Evolutionary conservation across 2,113 vertebrate species (phyloP).

Genomic region (Dasyornis broadbenti): DNA sequence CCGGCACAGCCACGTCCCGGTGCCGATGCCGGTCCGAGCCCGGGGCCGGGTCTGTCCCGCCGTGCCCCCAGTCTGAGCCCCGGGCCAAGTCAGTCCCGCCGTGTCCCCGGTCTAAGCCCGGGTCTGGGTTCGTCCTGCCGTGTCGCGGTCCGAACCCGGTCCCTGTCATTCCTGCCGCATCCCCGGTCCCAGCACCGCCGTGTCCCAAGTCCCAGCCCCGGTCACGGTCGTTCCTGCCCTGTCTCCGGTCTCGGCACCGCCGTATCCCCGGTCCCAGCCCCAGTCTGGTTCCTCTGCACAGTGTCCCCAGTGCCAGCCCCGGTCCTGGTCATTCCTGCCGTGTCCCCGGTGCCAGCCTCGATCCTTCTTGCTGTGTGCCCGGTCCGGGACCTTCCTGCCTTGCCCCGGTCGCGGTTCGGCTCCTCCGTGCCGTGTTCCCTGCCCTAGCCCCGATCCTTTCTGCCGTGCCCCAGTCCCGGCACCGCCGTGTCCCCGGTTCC

Average conservation of each 20-base stretch:
- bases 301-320: neutral
- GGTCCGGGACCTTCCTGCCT: neutral
- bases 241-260: neutral
- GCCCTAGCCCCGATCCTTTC: too few relatives aligned
- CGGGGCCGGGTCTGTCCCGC: rapidly evolving
- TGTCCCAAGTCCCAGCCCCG: too few relatives aligned
- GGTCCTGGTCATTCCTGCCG: neutral
- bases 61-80: neutral
- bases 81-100: neutral
- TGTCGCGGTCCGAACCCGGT: neutral
- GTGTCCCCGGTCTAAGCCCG: too few relatives aligned
- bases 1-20: neutral
- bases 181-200: neutral
- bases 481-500: neutral
- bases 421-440: neutral
- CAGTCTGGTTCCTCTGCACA: too few relatives aligned
- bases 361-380: too few relatives aligned
- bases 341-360: neutral
- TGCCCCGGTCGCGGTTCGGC: neutral
- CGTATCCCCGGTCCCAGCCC: too few relatives aligned
- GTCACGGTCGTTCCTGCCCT: neutral
- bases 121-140: neutral
- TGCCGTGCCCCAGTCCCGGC: neutral
- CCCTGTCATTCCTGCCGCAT: neutral
- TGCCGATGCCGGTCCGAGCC: too few relatives aligned